These are phyloP conservation scores for Drosophila asahinai DNA, from an alignment of 1,140 invertebrate species.

Conservation along the genomic window DNA sequence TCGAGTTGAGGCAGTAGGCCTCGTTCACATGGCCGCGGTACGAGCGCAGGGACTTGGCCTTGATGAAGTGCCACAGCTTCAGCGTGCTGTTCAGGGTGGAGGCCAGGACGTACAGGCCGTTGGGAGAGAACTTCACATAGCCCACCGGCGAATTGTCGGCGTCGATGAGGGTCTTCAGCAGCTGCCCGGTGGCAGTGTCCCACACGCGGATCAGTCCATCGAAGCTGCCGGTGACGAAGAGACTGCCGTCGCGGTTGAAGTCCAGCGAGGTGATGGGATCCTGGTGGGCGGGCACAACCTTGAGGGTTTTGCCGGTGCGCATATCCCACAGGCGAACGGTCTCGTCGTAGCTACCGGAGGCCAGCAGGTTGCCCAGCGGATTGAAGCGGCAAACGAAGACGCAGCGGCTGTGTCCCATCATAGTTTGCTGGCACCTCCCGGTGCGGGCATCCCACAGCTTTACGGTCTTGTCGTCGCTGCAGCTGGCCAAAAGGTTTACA, in stretches of 20 bases:
- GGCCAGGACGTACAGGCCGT: slow-evolving; percentile 61
- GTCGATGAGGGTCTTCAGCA: slow-evolving; percentile 61
- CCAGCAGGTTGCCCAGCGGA: slow-evolving; percentile 56
- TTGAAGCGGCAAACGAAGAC: slow-evolving; percentile 64
- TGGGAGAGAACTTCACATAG: slow-evolving; percentile 62
- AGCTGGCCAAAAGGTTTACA: slow-evolving; percentile 33
- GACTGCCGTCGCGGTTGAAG: slow-evolving; percentile 53
- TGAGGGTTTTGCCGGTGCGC: slow-evolving; percentile 38
- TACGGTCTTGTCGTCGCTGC: slow-evolving; percentile 55
- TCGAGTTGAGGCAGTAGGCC: slow-evolving; percentile 51
- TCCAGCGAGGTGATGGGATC: slow-evolving; percentile 64
- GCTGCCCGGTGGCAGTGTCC: slow-evolving; percentile 46
- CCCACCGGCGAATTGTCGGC: slow-evolving; percentile 61
- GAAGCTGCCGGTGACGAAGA: slow-evolving; percentile 62
- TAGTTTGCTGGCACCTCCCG: slow-evolving; percentile 7
- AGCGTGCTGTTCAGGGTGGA: slow-evolving; percentile 57
- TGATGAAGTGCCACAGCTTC: slow-evolving; percentile 66
- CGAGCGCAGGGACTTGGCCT: slow-evolving; percentile 56
- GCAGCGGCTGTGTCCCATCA: slow-evolving; percentile 25
- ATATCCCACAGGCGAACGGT: slow-evolving; percentile 64
- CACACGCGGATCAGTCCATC: slow-evolving; percentile 67
- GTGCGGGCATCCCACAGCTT: slow-evolving; percentile 45
- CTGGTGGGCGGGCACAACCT: slow-evolving; percentile 43
- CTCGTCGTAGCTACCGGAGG: slow-evolving; percentile 48
- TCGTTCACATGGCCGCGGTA: slow-evolving; percentile 61